Base-by-base conservation (phyloP, 2,888 invertebrate species). In the Chydorus sphaericus region DNA sequence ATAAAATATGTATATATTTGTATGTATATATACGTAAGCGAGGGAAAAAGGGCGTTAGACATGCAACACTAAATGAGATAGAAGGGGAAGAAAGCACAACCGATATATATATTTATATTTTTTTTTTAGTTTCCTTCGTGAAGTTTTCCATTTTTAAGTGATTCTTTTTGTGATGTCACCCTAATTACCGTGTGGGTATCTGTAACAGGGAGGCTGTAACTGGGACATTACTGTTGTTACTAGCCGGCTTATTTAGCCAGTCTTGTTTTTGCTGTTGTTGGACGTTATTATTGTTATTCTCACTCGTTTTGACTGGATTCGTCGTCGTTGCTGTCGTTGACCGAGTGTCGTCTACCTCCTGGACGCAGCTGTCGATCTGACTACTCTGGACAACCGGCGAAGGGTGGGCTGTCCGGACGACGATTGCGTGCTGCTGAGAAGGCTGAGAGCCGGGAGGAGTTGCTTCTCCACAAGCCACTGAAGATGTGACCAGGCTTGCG, bases 311-410 rank as follows among this genome's bases (percentile, higher is more conserved):
- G n/a, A n/a, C n/a, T n/a, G n/a, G n/a, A n/a, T n/a, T n/a, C n/a
- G n/a, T n/a, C n/a, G n/a, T n/a, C n/a, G n/a, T n/a, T n/a, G n/a
- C n/a, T n/a, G n/a, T n/a, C n/a, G n/a, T n/a, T n/a, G n/a, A n/a
- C 36, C 39, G 20, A n/a, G 7, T 16, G n/a, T n/a, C n/a, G n/a
- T 52, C 36, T 2, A 33, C 55, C 33, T 55, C 55, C 23, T 48
- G 48, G 33, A 48, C 55, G 28, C 55, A 55, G 18, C 55, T 55
- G 28, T 55, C 55, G 14, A 55, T 55, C 16, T 49, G 48, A 33
- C 55, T 49, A 23, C 55, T 55, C 33, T 55, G 55, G n/a, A 55
- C 55, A 23, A 55, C 55, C 20, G 55, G 55, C 18, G 38, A 38
- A n/a, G 48, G 48, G 16, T 55, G 48, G 6, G 55, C 55, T 18